Base-by-base conservation (phyloP, 2,888 invertebrate species). In the Drosophila glabriapex region DNA sequence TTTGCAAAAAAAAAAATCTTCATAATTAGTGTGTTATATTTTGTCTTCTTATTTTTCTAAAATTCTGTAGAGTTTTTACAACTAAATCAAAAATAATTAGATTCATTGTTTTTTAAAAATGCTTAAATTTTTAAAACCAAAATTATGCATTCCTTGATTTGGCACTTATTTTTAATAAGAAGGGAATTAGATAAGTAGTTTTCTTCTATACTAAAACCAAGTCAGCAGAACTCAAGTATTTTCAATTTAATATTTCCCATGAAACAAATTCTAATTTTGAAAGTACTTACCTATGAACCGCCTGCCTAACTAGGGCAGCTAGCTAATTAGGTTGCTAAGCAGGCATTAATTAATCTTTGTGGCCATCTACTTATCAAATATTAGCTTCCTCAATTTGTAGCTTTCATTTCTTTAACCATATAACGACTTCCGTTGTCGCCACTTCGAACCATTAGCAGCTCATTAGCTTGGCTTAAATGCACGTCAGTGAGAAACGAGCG, bases 401-500 rank as follows among this genome's bases (percentile, higher is more conserved):
- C 87, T 89, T 83, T 83, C 84, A 41, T 78, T 80, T 82, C 75
- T 62, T 14, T 66, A 41, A 33, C 89, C 89, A 73, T 73, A 70
- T 68, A 54, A 56, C 66, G 69, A 86, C 85, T 82, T 84, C 84
- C 83, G 89, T 50, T 55, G 68, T 46, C 53, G 43, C 41, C 25
- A 33, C 65, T 14, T 53, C 56, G 29, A 29, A 25, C 65, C 71
- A 82, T 80, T 66, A 82, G 68, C 69, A 60, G 62, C 82, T 83
- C 78, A 90, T 85, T 85, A 90, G 63, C 70, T 65, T 70, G 70
- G 68, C 71, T 70, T 69, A 73, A 81, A 78, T 81, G 78, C 82
- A 71, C 56, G 55, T 52, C 58, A 35, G 66, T 41, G 61, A 19
- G 43, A n/a, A 10, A 28, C 56, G 61, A 73, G 73, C 85, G 83